A percentile compares a stretch with the other conserved stretches of the same genome.
Conservation (phyloP, 1,140 invertebrate genomes). For the Orius laevigatus region DNA sequence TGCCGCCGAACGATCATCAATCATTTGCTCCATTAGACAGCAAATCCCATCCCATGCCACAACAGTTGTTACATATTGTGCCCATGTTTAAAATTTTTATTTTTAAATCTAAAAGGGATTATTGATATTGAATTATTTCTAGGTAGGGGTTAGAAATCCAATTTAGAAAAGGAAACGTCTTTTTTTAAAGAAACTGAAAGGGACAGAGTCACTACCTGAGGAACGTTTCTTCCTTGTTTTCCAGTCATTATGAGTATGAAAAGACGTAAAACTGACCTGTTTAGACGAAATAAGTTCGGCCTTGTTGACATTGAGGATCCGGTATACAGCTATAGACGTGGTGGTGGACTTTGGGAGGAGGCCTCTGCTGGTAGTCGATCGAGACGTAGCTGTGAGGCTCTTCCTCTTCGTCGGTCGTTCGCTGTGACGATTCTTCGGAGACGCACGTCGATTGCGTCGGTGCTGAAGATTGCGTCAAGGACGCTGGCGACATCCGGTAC, state of each 20-base stretch:
- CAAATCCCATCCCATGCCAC: too few species aligned
- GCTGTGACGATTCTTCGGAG: slow-evolving; percentile 38
- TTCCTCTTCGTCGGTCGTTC: slow-evolving; percentile 37
- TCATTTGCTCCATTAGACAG: too few species aligned
- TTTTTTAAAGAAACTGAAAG: not conserved
- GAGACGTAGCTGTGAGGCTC: slow-evolving; percentile 32
- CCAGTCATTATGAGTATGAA: not conserved
- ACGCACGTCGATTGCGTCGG: slow-evolving; percentile 44
- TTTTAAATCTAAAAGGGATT: not conserved
- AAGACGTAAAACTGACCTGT: slow-evolving; percentile 4
- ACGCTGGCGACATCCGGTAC: slow-evolving; percentile 28
- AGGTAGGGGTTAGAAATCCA: not conserved
- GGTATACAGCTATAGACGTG: slow-evolving; percentile 38
- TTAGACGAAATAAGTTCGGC: slow-evolving; percentile 24
- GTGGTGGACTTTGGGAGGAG: slow-evolving; percentile 29
- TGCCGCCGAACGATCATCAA: too few species aligned
- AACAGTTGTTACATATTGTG: too few species aligned
- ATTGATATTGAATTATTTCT: not conserved
- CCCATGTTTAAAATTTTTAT: too few species aligned
- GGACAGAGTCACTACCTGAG: too few species aligned
- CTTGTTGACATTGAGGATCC: slow-evolving; percentile 27
- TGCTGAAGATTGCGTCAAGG: slow-evolving; percentile 28
- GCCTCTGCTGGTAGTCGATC: slow-evolving; percentile 24
- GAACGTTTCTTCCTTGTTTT: not conserved
- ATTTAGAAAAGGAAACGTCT: slow-evolving; percentile 1